Evolutionary conservation across 2,888 invertebrate genomes (phyloP).

Genomic region (Drosophila koepferae): DNA sequence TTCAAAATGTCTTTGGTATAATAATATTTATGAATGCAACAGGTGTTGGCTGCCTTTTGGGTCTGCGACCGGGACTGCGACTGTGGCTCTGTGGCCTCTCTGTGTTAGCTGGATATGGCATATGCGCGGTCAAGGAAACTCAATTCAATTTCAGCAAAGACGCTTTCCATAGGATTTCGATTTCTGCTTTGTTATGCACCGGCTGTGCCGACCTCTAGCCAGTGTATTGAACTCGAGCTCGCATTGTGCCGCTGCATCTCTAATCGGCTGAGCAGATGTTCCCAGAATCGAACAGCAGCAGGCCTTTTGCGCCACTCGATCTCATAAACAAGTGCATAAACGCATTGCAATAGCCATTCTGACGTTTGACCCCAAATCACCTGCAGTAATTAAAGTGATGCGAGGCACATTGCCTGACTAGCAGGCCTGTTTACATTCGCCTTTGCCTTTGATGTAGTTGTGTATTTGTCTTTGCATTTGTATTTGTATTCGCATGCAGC

Average conservation of each 20-base stretch:
- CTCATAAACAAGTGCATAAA: slow-evolving; percentile 57
- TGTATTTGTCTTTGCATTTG: slow-evolving; percentile 42
- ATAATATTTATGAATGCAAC: slow-evolving; percentile 74
- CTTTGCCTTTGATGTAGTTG: slow-evolving; percentile 28
- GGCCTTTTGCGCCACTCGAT: slow-evolving; percentile 28
- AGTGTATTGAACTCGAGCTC: slow-evolving; percentile 58
- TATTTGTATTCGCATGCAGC: slow-evolving; percentile 56
- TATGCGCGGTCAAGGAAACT: slow-evolving; percentile 51
- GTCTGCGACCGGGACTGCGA: not conserved
- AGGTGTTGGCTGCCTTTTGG: slow-evolving; percentile 53
- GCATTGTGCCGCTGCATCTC: slow-evolving; percentile 39
- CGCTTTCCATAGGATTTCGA: slow-evolving; percentile 44
- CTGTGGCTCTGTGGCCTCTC: not conserved
- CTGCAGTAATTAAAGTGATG: slow-evolving; percentile 66
- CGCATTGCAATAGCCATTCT: slow-evolving; percentile 33
- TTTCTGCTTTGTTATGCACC: slow-evolving; percentile 58
- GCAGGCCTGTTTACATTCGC: slow-evolving; percentile 16
- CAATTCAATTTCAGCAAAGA: slow-evolving; percentile 35
- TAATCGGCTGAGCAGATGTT: slow-evolving; percentile 75
- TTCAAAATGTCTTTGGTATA: slow-evolving; percentile 19
- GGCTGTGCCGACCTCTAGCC: slow-evolving; percentile 8
- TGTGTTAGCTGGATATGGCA: not conserved
- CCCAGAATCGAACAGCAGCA: slow-evolving; percentile 48
- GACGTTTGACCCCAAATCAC: slow-evolving; percentile 78
- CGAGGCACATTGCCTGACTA: slow-evolving; percentile 46